Conservation (phyloP, 1,140 invertebrate genomes). For the Heliconius hermathena region DNA sequence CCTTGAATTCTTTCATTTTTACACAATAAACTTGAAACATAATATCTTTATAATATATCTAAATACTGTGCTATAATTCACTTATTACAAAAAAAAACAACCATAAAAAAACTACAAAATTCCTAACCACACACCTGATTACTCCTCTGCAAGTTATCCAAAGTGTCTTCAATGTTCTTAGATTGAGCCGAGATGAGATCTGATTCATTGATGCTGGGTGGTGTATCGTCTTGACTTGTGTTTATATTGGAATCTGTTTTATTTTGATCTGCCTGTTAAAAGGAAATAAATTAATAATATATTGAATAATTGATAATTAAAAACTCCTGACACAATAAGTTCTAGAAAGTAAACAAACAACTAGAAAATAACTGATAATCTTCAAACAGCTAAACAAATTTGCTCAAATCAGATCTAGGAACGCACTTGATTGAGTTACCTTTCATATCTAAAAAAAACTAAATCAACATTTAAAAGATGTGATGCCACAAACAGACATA, state of each 20-base stretch:
- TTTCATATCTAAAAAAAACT: too few relatives aligned
- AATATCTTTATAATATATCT: too few relatives aligned
- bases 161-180: slow-evolving; percentile 43
- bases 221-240: slow-evolving; percentile 43
- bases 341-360: too few relatives aligned
- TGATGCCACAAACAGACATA: too few relatives aligned
- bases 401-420: too few relatives aligned
- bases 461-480: too few relatives aligned
- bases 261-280: slow-evolving; percentile 37
- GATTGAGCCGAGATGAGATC: slow-evolving; percentile 18
- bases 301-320: not conserved
- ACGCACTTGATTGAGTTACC: too few relatives aligned
- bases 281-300: not conserved
- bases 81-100: too few relatives aligned
- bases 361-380: too few relatives aligned
- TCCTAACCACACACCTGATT: slow-evolving; percentile 29
- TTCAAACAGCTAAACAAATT: not conserved
- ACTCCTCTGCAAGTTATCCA: slow-evolving; percentile 46
- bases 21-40: too few relatives aligned
- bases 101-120: not conserved
- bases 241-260: slow-evolving; percentile 34
- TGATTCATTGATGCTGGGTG: slow-evolving; percentile 25
- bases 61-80: not conserved
- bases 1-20: too few relatives aligned
- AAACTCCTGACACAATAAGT: too few relatives aligned